Conservation (phyloP, 2,888 invertebrate genomes). For the Chaetogeoica ovagalla region DNA sequence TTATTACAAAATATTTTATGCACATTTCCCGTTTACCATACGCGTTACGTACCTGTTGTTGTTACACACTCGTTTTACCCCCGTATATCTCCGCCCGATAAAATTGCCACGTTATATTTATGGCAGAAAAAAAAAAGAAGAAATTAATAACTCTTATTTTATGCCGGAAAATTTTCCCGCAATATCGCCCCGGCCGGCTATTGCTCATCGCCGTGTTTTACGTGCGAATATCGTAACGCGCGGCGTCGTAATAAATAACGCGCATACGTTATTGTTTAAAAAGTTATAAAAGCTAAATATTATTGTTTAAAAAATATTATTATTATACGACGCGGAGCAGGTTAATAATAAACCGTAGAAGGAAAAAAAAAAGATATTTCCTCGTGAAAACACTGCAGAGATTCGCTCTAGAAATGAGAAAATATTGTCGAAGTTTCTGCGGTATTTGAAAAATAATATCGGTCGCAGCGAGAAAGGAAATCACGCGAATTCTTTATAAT, state of each 20-base stretch:
- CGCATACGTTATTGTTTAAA: constrained; percentile 2
- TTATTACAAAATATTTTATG: constrained; percentile 26
- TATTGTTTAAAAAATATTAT: not conserved
- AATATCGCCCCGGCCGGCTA: no score
- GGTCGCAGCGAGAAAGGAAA: no score
- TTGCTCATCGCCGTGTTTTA: not conserved
- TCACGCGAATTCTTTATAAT: no score
- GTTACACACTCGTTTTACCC: no score
- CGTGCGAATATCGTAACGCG: not conserved
- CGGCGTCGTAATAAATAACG: constrained; percentile 5
- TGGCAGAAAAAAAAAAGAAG: not conserved
- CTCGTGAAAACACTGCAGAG: no score
- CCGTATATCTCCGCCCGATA: not conserved
- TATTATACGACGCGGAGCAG: no score
- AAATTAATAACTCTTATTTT: constrained; percentile 26
- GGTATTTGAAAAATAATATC: no score
- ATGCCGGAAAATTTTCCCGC: not conserved
- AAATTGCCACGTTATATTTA: constrained; percentile 28
- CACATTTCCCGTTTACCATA: constrained; percentile 10
- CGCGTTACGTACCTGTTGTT: constrained; percentile 22
- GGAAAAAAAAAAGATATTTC: no score
- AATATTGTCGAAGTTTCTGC: no score
- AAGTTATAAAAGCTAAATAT: constrained; percentile 22
- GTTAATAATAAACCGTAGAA: no score
- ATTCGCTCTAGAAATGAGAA: no score